Base-by-base conservation (phyloP, 1,140 invertebrate species). In the Scaptomyza montana region DNA sequence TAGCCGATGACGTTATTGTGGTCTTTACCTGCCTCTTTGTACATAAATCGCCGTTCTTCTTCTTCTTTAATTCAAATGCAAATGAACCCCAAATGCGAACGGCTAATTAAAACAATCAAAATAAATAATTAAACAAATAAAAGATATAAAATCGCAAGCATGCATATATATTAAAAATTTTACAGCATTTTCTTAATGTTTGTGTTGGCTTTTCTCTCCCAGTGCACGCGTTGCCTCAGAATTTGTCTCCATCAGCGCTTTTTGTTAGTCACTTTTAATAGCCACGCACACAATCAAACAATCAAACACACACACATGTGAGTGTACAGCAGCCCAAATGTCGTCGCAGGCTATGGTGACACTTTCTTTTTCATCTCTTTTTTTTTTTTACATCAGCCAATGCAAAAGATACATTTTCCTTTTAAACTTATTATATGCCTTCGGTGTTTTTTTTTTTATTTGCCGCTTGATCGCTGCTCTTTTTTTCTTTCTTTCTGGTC, bases 281-380 rank as follows among this genome's bases (percentile, higher is more conserved):
- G 79, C 74, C 69, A 71, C 70, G 72, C 78, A 66, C 56, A 74
- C 67, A 60, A 6, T 36, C 33, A 36, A 8, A 36, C 33, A 36
- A 9, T 36, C 33, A 8, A 36, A 16, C 16, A 7, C 43, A 62
- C 49, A 54, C 13, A 66, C 47, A 19, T 28, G 28, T 13, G 50
- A 2, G 12, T 30, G 39, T n/a, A 45, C 61, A 66, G 51, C 60
- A 56, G 51, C 51, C 67, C 13, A 56, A 72, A 67, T 67, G 49
- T 55, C 49, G 64, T 68, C 53, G 62, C 41, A 63, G 59, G 75
- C 75, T 74, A 49, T 59, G 50, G 71, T 62, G 71, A 82, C 76
- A 89, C 84, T 87, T 89, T 87, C 84, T 87, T 86, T 86, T 89
- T 89, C 78, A 82, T 77, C 64, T 89, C 65, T 75, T 62, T 50